These are phyloP conservation scores for Meda fulgida DNA, from an alignment of 2,797 vertebrate genomes.

Conservation along the genomic window DNA sequence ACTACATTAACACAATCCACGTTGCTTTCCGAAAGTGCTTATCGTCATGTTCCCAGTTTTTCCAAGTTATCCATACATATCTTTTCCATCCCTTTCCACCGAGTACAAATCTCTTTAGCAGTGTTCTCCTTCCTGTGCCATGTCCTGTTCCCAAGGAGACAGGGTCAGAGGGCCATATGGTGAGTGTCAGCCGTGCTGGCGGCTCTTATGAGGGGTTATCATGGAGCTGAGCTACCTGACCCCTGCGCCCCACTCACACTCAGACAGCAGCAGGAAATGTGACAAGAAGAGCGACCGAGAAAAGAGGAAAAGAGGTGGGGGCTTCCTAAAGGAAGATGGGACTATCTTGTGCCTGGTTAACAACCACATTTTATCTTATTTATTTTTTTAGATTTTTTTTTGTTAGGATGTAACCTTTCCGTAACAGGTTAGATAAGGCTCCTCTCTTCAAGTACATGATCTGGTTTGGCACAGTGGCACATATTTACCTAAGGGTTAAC, in stretches of 20 bases:
- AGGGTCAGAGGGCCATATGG: conserved; percentile 75
- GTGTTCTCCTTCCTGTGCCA: conserved; percentile 52
- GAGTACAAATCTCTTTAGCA: conserved; percentile 39
- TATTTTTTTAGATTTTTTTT: background rate
- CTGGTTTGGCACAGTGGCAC: conserved; percentile 1
- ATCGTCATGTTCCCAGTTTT: conserved; percentile 48
- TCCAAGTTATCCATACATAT: conserved; percentile 48
- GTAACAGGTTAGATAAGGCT: background rate
- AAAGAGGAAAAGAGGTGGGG: conserved; percentile 21
- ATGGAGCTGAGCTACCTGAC: conserved; percentile 67
- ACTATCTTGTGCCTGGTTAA: conserved; percentile 2
- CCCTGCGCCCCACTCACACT: conserved; percentile 61
- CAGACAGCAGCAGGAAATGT: conserved; percentile 72
- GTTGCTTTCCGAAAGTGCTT: conserved; percentile 39
- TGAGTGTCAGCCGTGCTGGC: conserved; percentile 74
- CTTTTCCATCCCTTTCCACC: conserved; percentile 55
- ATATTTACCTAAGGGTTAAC: background rate
- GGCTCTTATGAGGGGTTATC: conserved; percentile 76
- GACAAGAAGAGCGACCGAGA: conserved; percentile 40
- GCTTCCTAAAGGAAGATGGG: conserved; percentile 16
- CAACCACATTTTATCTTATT: conserved; percentile 5
- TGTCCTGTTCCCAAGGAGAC: conserved; percentile 72
- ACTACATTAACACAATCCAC: conserved; percentile 39
- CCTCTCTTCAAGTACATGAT: background rate
- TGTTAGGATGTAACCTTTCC: background rate